Base-by-base conservation (phyloP, 2,797 vertebrate genomes). In the Sebastes goodei region DNA sequence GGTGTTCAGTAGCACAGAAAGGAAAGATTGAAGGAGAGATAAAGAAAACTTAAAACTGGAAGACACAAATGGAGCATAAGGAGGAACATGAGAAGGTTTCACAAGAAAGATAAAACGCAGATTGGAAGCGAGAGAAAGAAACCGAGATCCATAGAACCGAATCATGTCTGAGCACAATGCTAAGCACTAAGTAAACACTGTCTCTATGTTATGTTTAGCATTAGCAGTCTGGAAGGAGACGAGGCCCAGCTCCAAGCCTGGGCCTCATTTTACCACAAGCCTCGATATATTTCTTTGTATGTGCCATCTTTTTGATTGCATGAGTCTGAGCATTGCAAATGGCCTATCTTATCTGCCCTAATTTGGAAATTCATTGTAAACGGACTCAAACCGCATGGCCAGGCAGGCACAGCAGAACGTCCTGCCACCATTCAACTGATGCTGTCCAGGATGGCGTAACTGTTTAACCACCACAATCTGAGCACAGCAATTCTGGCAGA, bases 271-370 rank as follows among this genome's bases (percentile, higher is more conserved):
- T 74, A 90, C 86, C 84, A 76, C 85, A 84, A 68, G 57, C 57
- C 57, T 64, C 80, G 25, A 35, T 73, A 68, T 71, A 23, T 38
- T 62, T 52, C 62, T 65, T 77, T 68, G n/a, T 38, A 62, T 60
- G 64, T 77, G 83, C 88, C 91, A 89, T 90, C 71, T 72, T 91
- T 49, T 87, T 88, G 76, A 90, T 90, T 90, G 74, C 79, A 78
- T 42, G 72, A 80, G 60, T 79, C 79, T 83, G 71, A 83, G 64
- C 38, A 29, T 55, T 81, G 42, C 71, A 86, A 83, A 83, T 59
- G 81, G 61, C 30, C 66, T 68, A 66, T 83, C 84, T 88, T 91
- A 90, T 92, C 90, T 63, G 66, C 62, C 79, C 69, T 72, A 63
- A 85, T 85, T 92, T 87, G 76, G 71, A 92, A 76, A 85, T 68